phyloP scores from a whole-genome alignment of 2,113 vertebrate genomes.

The Burhinus bistriatus region DNA sequence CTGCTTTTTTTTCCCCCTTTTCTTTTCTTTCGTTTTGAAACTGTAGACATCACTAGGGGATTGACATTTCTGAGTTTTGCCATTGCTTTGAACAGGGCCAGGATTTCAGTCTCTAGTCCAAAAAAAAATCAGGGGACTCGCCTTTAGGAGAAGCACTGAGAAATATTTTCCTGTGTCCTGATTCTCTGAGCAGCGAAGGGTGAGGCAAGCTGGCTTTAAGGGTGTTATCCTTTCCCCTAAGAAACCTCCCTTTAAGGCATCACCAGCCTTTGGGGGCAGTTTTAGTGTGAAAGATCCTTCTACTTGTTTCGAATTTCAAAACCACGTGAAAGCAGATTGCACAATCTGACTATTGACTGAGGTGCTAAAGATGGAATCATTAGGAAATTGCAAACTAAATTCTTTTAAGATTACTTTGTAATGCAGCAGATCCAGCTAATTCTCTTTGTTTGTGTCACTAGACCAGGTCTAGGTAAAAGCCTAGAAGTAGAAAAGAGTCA shows the following conservation, averaged over 20 bases:
- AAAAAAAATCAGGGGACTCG: background rate
- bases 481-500: background rate
- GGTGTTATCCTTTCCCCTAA: background rate
- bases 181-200: background rate
- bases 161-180: background rate
- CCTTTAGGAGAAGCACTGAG: background rate
- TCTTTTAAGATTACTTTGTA: background rate
- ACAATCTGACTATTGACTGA: background rate
- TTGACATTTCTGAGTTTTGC: background rate
- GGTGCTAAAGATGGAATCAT: background rate
- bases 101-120: background rate
- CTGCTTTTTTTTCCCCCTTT: too few species aligned
- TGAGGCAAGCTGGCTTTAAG: background rate
- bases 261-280: background rate
- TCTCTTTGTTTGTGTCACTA: background rate
- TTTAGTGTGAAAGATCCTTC: background rate
- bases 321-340: background rate
- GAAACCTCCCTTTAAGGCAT: background rate
- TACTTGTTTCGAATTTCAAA: background rate
- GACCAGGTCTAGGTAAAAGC: background rate
- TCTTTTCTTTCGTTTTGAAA: background rate
- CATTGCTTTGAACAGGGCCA: background rate
- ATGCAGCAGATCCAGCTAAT: background rate
- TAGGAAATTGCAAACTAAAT: background rate
- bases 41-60: background rate